Evolutionary conservation across 1,140 invertebrate genomes (phyloP), one percentile per base, ranked within the genome.

Genomic region (Apis laboriosa): DNA sequence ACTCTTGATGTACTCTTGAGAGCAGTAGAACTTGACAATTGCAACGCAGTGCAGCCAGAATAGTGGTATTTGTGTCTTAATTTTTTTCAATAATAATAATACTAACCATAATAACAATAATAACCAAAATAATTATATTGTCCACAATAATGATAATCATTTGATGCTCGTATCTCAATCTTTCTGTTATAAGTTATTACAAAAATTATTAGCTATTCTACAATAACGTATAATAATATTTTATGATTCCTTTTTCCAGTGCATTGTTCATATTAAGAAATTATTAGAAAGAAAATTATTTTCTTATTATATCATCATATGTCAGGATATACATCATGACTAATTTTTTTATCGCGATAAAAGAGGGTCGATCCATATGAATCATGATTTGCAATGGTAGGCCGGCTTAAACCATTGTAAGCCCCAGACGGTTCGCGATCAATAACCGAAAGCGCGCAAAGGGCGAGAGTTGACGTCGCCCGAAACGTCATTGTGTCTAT

Each of bases 371-470:
- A 51, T 77, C 51, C 58, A 64, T 68, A 79, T 88, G 83, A 86
- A 84, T 88, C 80, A 84, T 28, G 61, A 77, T 81, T 81, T 58
- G 77, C 24, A 51, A 67, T 58, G 83, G 63, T 86, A 74, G 73
- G 43, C 56, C 24, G 74, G 74, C 55, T 82, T 66, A 64, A 24
- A 28, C 21, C 53, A 56, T 53, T 17, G 56, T 21, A 55, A 53
- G 34, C 28, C 56, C 68, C 73, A 21, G 73, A 80, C 76, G 60
- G 77, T 73, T 56, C 66, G 34, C 86, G 87, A 88, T 88, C 87
- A 88, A 88, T 88, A 88, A 86, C 87, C 85, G 84, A 84, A 86
- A 88, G 71, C 84, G 77, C 84, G 74, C 24, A 85, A 88, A 83
- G 77, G 86, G 73, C 43, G 68, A 83, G 82, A 80, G 74, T 63